Evolutionary conservation across 2,888 invertebrate species (phyloP), one percentile per base, ranked within the genome.

Genomic region (Drosophila helvetica): DNA sequence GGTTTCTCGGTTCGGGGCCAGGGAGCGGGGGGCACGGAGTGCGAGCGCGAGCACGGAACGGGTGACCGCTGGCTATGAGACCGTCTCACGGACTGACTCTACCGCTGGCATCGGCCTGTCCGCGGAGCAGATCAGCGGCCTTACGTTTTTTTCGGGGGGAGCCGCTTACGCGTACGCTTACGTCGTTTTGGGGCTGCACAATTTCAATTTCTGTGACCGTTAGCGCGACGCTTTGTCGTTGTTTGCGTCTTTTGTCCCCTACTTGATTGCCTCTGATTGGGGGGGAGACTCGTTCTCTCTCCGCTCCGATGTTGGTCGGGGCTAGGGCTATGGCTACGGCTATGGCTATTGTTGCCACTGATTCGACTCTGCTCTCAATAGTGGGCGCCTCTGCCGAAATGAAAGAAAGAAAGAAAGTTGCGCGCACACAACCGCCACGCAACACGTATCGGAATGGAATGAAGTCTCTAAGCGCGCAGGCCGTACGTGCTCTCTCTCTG

Each of bases 81-180:
- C 88, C 88, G 82, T 61, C 78, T 73, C 80, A 56, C 88, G 86
- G 83, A 83, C 88, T 87, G 65, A 67, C 38, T 33, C 33, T 33
- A 33, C 5, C 15, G 12, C 33, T 33, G 33, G 33, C 33, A 12
- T 5, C 12, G 33, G 33, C 2, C 33, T 33, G 30, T 30, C 10
- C 30, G 30, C 30, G 30, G 9, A 30, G 33, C 33, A 33, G 38
- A 38, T 38, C 38, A 38, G 38, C 46, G 52, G 43, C 12, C 46
- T 68, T 68, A 51, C 56, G 56, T 48, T 52, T 38, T n/a, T n/a
- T 12, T 10, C 3, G 10, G 10, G 33, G 38, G 7, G 38, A 7
- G 25, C 9, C 25, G 54, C 45, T 51, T 58, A 50, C 53, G 63
- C n/a, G n/a, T n/a, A 22, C 22, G 22, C 22, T 50, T 48, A 22